These are phyloP conservation scores for Ornithorhynchus anatinus DNA, from an alignment of 2,113 vertebrate species.

Conservation along the genomic window DNA sequence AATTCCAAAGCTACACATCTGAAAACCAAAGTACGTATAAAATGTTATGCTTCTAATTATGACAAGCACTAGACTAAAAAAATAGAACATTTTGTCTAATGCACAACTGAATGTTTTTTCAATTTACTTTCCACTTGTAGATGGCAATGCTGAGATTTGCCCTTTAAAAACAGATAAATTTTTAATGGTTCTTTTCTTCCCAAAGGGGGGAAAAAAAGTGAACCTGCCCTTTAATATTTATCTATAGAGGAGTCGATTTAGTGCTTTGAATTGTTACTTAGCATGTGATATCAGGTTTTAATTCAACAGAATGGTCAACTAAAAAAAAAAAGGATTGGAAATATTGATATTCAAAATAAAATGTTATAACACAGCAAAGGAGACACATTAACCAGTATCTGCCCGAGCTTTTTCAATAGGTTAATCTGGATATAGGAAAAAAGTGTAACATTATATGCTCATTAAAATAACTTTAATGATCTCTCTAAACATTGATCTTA, in stretches of 20 bases:
- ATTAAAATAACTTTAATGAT: neutral
- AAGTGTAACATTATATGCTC: neutral
- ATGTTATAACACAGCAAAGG: neutral
- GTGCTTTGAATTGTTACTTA: neutral
- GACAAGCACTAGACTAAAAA: no score
- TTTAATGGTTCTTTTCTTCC: slow-evolving; percentile 23
- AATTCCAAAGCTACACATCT: neutral
- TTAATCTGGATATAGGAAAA: neutral
- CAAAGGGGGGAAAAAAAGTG: neutral
- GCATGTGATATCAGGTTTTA: slow-evolving; percentile 1
- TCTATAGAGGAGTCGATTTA: neutral
- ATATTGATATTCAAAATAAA: neutral
- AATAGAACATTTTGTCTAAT: no score
- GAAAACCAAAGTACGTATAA: neutral
- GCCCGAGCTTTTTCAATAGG: neutral
- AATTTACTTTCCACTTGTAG: slow-evolving; percentile 8
- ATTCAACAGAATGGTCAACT: neutral
- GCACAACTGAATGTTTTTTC: neutral
- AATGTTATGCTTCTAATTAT: neutral
- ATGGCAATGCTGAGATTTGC: neutral
- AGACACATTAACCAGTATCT: neutral
- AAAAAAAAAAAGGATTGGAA: neutral
- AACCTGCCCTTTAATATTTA: neutral
- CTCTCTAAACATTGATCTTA: neutral
- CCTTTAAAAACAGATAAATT: neutral